phyloP scores from a whole-genome alignment of 2,113 vertebrate species.

The Pseudopodoces humilis region DNA sequence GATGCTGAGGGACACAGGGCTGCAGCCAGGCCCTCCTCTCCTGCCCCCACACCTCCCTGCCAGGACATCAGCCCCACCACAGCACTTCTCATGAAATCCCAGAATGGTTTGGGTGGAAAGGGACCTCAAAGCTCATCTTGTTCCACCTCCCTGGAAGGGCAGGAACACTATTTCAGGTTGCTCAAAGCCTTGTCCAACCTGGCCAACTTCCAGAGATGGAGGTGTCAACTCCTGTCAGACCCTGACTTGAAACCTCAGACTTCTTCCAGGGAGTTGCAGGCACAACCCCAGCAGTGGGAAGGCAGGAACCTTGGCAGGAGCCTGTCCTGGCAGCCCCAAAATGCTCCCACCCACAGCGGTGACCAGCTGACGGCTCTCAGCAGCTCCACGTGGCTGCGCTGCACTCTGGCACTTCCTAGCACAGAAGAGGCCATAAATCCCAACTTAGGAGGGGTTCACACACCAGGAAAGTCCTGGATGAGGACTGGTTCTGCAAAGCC shows the following conservation, averaged over 20 bases:
- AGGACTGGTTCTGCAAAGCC: not conserved
- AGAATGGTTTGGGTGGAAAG: not conserved
- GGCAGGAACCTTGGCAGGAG: not conserved
- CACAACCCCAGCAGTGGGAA: not conserved
- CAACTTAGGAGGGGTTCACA: not conserved
- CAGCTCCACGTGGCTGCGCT: accelerated
- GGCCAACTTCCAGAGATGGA: not conserved
- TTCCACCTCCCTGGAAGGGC: not conserved
- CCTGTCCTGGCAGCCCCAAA: not conserved
- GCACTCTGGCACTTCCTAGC: not conserved
- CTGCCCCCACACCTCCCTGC: not conserved
- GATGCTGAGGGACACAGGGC: not conserved
- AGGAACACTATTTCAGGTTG: not conserved
- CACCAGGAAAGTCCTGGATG: accelerated
- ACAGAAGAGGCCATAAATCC: accelerated
- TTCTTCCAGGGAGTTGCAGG: not conserved
- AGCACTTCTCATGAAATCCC: not conserved
- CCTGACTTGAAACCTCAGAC: not conserved
- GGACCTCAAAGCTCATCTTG: not conserved
- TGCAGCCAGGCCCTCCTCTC: not conserved
- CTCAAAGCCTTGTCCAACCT: not conserved
- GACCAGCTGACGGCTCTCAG: not conserved
- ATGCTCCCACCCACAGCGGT: accelerated
- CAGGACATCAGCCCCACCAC: not conserved
- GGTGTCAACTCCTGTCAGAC: not conserved